phyloP scores from a whole-genome alignment of 2,888 invertebrate species.

The Drosophila subquinaria region DNA sequence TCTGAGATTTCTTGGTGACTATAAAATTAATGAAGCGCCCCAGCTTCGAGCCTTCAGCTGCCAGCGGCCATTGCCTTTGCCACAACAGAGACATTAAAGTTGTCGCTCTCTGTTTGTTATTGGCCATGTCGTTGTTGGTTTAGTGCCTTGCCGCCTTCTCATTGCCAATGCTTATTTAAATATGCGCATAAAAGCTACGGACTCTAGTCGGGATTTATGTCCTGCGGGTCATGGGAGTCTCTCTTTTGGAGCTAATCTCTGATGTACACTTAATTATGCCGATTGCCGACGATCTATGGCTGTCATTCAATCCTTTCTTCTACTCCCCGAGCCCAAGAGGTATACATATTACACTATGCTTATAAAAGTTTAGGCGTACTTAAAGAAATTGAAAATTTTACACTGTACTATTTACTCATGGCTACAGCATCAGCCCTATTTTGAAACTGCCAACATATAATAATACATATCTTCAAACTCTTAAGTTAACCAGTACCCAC shows the following conservation, averaged over 20 bases:
- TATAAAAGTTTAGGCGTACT: constrained; percentile 7
- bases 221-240: constrained; percentile 36
- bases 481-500: too few relatives aligned
- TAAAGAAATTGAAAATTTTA: constrained; percentile 7
- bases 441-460: too few relatives aligned
- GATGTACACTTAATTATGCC: constrained; percentile 78
- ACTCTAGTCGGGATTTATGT: constrained; percentile 45
- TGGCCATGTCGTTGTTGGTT: constrained; percentile 18
- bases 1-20: constrained; percentile 34
- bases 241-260: constrained; percentile 66
- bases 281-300: constrained; percentile 57
- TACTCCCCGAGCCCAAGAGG: not conserved
- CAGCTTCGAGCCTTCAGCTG: constrained; percentile 58
- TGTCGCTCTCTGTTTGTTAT: constrained; percentile 28
- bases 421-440: too few relatives aligned
- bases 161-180: constrained; percentile 73
- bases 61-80: constrained; percentile 41
- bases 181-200: constrained; percentile 68
- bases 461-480: too few relatives aligned
- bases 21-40: constrained; percentile 81
- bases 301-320: constrained; percentile 32
- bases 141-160: constrained; percentile 30
- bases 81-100: constrained; percentile 74
- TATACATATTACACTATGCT: not conserved
- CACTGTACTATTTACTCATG: not conserved